Percentiles rank a stretch among this genome's conserved stretches.
Conservation (phyloP, 2,797 vertebrate species). For the Xenopus petersii region DNA sequence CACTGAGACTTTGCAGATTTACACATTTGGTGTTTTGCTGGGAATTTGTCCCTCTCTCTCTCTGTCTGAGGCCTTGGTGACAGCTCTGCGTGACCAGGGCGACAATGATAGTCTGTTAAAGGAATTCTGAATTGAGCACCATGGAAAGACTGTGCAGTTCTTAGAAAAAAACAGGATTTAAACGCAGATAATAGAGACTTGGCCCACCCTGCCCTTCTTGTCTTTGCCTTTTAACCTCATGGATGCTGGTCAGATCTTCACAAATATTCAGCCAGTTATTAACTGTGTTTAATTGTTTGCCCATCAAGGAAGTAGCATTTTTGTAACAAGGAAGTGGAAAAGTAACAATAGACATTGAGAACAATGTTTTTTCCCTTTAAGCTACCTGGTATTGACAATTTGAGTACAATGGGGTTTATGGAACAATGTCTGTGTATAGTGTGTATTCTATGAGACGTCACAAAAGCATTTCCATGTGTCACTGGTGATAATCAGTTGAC, state of each 20-base stretch:
- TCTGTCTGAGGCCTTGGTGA: conserved; percentile 1
- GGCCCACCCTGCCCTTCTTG: not conserved
- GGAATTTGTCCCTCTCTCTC: not conserved
- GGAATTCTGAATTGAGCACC: not conserved
- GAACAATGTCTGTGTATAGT: not conserved
- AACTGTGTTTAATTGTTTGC: too few species aligned
- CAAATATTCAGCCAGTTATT: too few species aligned
- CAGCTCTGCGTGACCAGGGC: conserved; percentile 7
- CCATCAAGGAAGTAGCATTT: too few species aligned
- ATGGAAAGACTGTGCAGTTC: not conserved
- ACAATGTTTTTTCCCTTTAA: too few species aligned
- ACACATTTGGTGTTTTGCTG: conserved; percentile 7
- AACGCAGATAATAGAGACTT: not conserved
- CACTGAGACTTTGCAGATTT: conserved; percentile 2
- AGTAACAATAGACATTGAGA: too few species aligned
- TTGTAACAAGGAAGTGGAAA: too few species aligned
- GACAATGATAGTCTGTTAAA: conserved; percentile 2
- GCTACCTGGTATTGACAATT: not conserved
- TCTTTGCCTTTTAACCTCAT: too few species aligned
- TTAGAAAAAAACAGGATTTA: not conserved
- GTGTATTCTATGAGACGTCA: too few species aligned
- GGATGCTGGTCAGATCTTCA: too few species aligned
- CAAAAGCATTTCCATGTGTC: too few species aligned
- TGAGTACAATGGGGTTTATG: not conserved
- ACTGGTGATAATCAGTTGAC: too few species aligned